Conservation (phyloP, 1,140 invertebrate genomes). For the Ceratosolen fusciceps region DNA sequence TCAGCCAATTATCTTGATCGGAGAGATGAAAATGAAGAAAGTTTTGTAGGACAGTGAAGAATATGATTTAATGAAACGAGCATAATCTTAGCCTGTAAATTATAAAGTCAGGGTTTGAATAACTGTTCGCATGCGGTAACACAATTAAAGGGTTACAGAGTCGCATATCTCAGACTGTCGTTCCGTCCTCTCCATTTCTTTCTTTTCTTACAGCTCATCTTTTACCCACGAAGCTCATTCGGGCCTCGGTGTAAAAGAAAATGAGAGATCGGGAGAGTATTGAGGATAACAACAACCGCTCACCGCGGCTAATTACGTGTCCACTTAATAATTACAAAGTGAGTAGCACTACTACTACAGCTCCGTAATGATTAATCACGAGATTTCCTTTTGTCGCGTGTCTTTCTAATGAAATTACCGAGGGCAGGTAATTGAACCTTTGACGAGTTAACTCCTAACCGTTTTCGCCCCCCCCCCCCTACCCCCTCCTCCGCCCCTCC, state of each 20-base stretch:
- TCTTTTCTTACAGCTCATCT: slow-evolving; percentile 38
- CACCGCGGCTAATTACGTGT: slow-evolving; percentile 39
- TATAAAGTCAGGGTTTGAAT: not conserved
- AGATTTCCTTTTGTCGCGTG: not conserved
- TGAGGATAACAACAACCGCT: slow-evolving; percentile 7
- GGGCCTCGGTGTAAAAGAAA: not conserved
- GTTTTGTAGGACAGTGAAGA: not conserved
- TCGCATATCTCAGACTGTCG: not conserved
- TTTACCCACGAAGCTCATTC: not conserved
- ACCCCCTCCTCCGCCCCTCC: no score
- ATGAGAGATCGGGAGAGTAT: not conserved
- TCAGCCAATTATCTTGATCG: no score
- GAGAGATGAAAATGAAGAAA: not conserved
- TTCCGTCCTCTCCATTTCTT: not conserved
- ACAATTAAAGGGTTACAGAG: not conserved
- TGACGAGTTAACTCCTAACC: slow-evolving; percentile 24
- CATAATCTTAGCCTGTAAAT: not conserved
- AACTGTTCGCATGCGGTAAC: not conserved
- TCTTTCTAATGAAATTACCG: not conserved
- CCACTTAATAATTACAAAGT: slow-evolving; percentile 51
- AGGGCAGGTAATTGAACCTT: slow-evolving; percentile 45
- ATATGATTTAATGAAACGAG: not conserved
- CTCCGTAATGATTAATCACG: slow-evolving; percentile 50
- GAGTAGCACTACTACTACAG: slow-evolving; percentile 5
- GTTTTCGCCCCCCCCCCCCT: no score